These are phyloP conservation scores for Mactra quadrangularis DNA, from an alignment of 1,140 invertebrate genomes.

Conservation along the genomic window DNA sequence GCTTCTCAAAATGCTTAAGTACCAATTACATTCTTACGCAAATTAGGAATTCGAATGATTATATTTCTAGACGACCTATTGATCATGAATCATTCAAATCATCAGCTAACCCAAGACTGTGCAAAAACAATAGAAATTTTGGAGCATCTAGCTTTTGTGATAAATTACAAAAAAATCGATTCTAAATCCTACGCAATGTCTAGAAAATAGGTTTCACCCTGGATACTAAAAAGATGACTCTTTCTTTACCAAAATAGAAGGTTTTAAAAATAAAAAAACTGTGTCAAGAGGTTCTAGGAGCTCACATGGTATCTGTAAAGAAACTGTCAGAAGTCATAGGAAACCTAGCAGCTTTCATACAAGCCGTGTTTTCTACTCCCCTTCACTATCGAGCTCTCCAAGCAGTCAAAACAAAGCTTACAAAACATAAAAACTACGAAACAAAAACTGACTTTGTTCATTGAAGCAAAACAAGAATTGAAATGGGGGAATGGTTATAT, in stretches of 20 bases:
- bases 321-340: background rate
- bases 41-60: conserved; percentile 10
- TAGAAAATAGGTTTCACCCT: conserved; percentile 31
- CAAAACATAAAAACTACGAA: background rate
- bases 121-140: background rate
- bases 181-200: conserved; percentile 9
- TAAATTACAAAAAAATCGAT: conserved; percentile 30
- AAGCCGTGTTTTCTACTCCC: background rate
- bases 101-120: background rate
- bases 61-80: conserved; percentile 54
- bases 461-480: background rate
- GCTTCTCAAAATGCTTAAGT: conserved; percentile 43
- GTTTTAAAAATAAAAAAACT: background rate
- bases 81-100: conserved; percentile 16
- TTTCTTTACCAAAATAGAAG: conserved; percentile 13
- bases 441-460: background rate
- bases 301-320: background rate
- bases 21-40: conserved; percentile 7
- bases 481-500: background rate
- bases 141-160: background rate
- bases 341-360: background rate
- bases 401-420: background rate
- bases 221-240: background rate
- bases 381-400: background rate
- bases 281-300: background rate